Evolutionary conservation across 2,888 invertebrate genomes (phyloP).

Genomic region (Leptopilina syphax): DNA sequence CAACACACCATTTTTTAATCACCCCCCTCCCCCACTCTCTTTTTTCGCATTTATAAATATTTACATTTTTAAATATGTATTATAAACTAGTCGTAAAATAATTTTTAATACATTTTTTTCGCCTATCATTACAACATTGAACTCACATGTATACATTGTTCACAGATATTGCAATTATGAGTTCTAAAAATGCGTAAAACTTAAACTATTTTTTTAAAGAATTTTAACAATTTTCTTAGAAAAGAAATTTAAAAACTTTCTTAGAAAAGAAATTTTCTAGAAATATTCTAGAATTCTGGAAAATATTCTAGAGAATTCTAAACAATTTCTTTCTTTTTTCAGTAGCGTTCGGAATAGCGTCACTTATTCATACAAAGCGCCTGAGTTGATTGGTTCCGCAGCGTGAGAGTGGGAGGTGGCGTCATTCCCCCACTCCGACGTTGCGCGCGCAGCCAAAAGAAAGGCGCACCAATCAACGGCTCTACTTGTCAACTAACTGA

Average conservation of each 20-base stretch:
- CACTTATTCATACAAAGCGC: background rate
- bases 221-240: background rate
- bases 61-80: constrained; percentile 13
- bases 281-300: background rate
- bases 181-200: constrained; percentile 2
- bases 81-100: background rate
- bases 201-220: no score
- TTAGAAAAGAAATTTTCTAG: background rate
- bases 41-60: constrained; percentile 31
- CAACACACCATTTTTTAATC: constrained; percentile 47
- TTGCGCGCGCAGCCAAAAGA: no score
- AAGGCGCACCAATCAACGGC: no score
- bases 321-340: no score
- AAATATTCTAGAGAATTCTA: background rate
- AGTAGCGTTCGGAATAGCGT: no score
- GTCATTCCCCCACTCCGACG: no score
- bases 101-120: background rate
- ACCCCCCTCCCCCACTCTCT: constrained; percentile 25
- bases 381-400: no score
- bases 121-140: constrained; percentile 5
- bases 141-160: constrained; percentile 35
- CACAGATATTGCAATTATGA: constrained; percentile 36
- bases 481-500: no score
- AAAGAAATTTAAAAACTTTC: background rate
- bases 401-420: no score